phyloP scores from a whole-genome alignment of 2,797 vertebrate genomes.

The Odontamblyopus rebecca region DNA sequence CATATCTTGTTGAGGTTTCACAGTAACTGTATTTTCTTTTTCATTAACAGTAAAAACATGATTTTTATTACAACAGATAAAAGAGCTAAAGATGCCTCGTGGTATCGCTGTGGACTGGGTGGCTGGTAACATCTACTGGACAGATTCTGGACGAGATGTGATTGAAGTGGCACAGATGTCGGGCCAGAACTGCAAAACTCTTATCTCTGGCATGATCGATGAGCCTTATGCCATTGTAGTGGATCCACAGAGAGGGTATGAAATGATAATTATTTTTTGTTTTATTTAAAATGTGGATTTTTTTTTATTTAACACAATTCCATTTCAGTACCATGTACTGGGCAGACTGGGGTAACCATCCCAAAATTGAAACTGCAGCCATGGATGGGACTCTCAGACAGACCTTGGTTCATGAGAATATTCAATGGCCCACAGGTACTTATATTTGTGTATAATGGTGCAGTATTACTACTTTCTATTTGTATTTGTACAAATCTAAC shows the following conservation, averaged over 20 bases:
- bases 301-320: not conserved
- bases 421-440: conserved; percentile 96
- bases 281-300: not conserved
- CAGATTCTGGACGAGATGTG: conserved; percentile 93
- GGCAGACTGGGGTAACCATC: conserved; percentile 98
- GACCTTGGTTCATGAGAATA: conserved; percentile 92
- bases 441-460: not conserved
- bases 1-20: not conserved
- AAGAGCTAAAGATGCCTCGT: conserved; percentile 92
- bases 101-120: conserved; percentile 98
- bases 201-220: conserved; percentile 97
- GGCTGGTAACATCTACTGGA: conserved; percentile 97
- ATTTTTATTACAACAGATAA: conserved; percentile 77
- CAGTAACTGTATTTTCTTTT: not conserved
- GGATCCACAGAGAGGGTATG: conserved; percentile 89
- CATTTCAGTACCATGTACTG: conserved; percentile 92
- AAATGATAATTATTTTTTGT: not conserved
- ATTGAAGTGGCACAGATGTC: conserved; percentile 96
- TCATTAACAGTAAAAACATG: not conserved
- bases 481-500: not conserved
- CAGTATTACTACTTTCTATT: not conserved
- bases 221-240: conserved; percentile 95
- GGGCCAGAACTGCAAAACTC: conserved; percentile 92
- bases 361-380: conserved; percentile 94
- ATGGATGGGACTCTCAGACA: conserved; percentile 96